Conservation (phyloP, 2,888 invertebrate genomes). For the Theretra japonica region DNA sequence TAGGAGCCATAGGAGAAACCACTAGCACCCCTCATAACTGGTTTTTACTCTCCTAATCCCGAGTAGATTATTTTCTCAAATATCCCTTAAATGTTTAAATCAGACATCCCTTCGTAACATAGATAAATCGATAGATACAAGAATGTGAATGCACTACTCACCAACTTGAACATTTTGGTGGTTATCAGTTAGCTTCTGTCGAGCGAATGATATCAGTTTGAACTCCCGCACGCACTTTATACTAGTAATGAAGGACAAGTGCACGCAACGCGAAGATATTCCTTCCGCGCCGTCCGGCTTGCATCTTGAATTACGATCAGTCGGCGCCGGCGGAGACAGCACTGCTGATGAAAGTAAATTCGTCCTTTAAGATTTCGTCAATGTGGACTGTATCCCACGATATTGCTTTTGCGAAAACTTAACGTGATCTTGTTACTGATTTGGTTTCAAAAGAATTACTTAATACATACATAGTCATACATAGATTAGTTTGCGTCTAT, state of each 20-base stretch:
- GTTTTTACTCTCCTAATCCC: no score
- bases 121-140: background rate
- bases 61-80: no score
- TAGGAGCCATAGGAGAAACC: no score
- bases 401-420: background rate
- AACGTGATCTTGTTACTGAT: no score
- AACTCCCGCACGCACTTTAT: slow-evolving; percentile 50
- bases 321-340: slow-evolving; percentile 11
- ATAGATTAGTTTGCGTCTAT: no score
- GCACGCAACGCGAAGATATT: slow-evolving; percentile 47
- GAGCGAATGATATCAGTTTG: slow-evolving; percentile 57
- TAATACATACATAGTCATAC: no score
- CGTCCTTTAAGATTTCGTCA: background rate
- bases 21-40: no score
- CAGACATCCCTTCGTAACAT: no score
- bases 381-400: background rate
- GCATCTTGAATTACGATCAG: slow-evolving; percentile 51
- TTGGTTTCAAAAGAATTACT: background rate
- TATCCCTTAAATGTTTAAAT: no score
- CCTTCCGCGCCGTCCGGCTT: slow-evolving; percentile 31
- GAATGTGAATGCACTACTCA: slow-evolving; percentile 50
- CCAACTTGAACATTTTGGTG: slow-evolving; percentile 75
- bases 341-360: slow-evolving; percentile 9
- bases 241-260: slow-evolving; percentile 60
- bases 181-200: slow-evolving; percentile 46